phyloP scores from a whole-genome alignment of 2,888 invertebrate species.

The Habrosyne pyritoides region DNA sequence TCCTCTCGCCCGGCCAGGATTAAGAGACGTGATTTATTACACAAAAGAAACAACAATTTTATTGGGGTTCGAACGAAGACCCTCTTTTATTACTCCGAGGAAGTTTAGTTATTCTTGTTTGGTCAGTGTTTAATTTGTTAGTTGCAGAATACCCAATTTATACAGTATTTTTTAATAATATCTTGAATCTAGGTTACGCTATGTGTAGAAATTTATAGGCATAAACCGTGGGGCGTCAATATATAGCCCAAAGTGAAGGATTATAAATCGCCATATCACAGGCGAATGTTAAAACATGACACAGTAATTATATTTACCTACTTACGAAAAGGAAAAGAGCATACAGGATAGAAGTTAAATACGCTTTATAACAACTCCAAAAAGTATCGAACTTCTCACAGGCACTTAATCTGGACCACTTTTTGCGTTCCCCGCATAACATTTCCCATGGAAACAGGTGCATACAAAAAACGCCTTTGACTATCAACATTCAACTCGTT shows the following conservation, averaged over 20 bases:
- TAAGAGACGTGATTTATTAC: conserved; percentile 29
- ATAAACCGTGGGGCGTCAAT: too few relatives aligned
- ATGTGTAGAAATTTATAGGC: too few relatives aligned
- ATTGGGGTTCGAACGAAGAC: neutral
- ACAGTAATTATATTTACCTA: too few relatives aligned
- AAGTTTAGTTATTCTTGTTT: neutral
- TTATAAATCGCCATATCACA: too few relatives aligned
- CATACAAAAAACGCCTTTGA: conserved; percentile 65
- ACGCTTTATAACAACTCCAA: neutral
- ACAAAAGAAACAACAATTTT: conserved; percentile 2
- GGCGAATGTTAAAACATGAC: too few relatives aligned
- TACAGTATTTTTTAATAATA: too few relatives aligned
- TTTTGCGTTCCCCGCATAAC: conserved; percentile 43
- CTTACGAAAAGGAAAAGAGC: too few relatives aligned
- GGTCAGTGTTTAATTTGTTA: neutral
- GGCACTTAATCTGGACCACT: conserved; percentile 49
- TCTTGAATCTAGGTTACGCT: too few relatives aligned
- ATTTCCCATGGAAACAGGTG: conserved; percentile 77
- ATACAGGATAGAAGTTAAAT: neutral
- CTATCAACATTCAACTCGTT: conserved; percentile 69
- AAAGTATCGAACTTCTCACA: conserved; percentile 11
- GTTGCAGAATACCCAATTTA: neutral
- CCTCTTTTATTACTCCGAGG: neutral
- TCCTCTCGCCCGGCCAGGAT: conserved; percentile 36
- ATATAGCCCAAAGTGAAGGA: too few relatives aligned